Evolutionary conservation across 1,140 invertebrate genomes (phyloP).

Genomic region (Drosophila prosaltans): DNA sequence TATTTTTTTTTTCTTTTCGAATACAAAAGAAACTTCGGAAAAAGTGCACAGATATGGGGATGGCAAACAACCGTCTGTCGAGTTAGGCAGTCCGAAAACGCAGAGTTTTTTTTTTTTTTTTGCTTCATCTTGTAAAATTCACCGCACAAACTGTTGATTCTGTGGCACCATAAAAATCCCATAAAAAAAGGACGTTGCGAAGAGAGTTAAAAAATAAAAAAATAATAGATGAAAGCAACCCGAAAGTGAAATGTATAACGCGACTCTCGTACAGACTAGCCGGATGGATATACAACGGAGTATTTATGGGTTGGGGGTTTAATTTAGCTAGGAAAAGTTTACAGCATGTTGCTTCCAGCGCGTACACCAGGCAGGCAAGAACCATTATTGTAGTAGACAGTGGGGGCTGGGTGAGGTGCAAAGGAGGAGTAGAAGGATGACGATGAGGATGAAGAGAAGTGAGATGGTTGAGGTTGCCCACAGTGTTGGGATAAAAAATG

Average conservation of each 20-base stretch:
- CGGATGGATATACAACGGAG: slow-evolving; percentile 40
- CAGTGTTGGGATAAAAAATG: slow-evolving; percentile 38
- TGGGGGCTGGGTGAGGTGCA: background rate
- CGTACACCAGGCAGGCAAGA: slow-evolving; percentile 1
- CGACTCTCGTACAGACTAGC: slow-evolving; percentile 57
- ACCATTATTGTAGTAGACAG: slow-evolving; percentile 32
- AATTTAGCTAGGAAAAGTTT: slow-evolving; percentile 71
- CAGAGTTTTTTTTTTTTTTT: slow-evolving; percentile 65
- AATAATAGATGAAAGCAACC: slow-evolving; percentile 30
- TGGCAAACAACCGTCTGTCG: slow-evolving; percentile 14
- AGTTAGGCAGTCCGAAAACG: slow-evolving; percentile 41
- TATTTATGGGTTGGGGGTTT: slow-evolving; percentile 57
- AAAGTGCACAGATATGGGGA: slow-evolving; percentile 23
- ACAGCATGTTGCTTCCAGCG: slow-evolving; percentile 12
- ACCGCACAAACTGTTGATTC: slow-evolving; percentile 83
- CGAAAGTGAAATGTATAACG: slow-evolving; percentile 62
- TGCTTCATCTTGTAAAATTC: slow-evolving; percentile 76
- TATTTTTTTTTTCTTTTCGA: slow-evolving; percentile 17
- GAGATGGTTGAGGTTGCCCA: slow-evolving; percentile 18
- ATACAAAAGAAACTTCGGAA: slow-evolving; percentile 15
- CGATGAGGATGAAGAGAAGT: no score
- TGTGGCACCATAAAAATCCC: slow-evolving; percentile 82
- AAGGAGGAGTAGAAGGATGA: background rate
- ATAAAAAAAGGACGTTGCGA: slow-evolving; percentile 60
- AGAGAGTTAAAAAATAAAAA: slow-evolving; percentile 27